Base-by-base conservation (phyloP, 2,113 vertebrate genomes). In the Jacana jacana region DNA sequence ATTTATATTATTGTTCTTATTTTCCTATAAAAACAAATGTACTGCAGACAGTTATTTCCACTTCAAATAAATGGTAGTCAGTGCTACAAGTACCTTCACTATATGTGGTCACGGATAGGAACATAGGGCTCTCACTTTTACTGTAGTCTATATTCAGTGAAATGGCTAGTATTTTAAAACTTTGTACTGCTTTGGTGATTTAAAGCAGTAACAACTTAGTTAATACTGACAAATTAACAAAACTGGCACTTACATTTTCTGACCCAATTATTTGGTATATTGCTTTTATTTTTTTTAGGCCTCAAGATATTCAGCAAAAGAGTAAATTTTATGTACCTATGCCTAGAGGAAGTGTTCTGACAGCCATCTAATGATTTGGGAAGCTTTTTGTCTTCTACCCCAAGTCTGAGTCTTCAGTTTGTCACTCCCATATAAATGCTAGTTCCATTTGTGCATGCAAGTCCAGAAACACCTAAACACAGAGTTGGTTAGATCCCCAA, bases 1-100 rank as follows among this genome's bases (percentile, higher is more conserved):
- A 89, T 86, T n/a, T n/a, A n/a, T n/a, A n/a, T n/a, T n/a, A n/a
- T n/a, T n/a, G n/a, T n/a, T n/a, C n/a, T n/a, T n/a, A n/a, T n/a
- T n/a, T n/a, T n/a, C n/a, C n/a, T n/a, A n/a, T n/a, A n/a, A n/a
- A n/a, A n/a, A n/a, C n/a, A n/a, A 86, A 24, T 68, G 12, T 61
- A 81, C 17, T 31, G 25, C 39, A 85, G 28, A 89, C 16, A 64
- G 40, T 54, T 93, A 65, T 68, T 86, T 84, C 37, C 61, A 69
- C 60, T 93, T 91, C 84, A 95, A 92, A 86, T 92, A 86, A 77
- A 30, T 49, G 19, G 23, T 35, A 81, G 28, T 69, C 37, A 25
- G 7, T 54, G 31, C 11, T 86, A 14, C 31, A 66, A 25, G 13
- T 73, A 61, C 55, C 7, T 6, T 39, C 7, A 3, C 10, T 40